phyloP scores from a whole-genome alignment of 2,797 vertebrate species.

The Jordanella pulchra region DNA sequence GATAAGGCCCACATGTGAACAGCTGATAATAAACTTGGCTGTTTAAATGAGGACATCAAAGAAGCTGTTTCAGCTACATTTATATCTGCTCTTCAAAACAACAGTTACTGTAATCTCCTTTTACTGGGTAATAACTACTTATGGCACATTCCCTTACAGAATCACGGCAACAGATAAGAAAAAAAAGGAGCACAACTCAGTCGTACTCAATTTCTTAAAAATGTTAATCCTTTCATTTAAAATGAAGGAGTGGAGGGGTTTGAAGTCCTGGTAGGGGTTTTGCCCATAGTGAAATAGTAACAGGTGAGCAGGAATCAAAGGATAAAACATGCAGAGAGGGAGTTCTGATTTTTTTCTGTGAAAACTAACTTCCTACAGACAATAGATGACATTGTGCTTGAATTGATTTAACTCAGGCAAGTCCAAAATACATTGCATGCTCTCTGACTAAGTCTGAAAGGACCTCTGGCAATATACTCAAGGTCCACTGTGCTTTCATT shows the following conservation, averaged over 20 bases:
- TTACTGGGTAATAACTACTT: constrained; percentile 19
- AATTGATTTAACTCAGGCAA: constrained; percentile 63
- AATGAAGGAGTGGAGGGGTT: constrained; percentile 24
- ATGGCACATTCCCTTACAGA: constrained; percentile 12
- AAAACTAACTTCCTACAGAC: constrained; percentile 48
- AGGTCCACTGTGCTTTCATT: constrained; percentile 66
- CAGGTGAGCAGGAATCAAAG: constrained; percentile 29
- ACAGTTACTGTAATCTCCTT: constrained; percentile 22
- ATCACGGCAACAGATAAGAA: constrained; percentile 18
- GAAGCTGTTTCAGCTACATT: constrained; percentile 15
- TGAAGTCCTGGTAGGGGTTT: constrained; percentile 40
- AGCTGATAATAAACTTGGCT: constrained; percentile 49
- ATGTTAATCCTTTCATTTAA: constrained; percentile 23
- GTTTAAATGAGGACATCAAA: constrained; percentile 30
- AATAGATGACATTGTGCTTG: constrained; percentile 51
- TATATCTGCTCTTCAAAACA: constrained; percentile 28
- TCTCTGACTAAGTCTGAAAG: constrained; percentile 45
- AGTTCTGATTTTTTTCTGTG: constrained; percentile 55
- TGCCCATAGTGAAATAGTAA: constrained; percentile 20
- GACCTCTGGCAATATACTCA: constrained; percentile 61
- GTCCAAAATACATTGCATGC: constrained; percentile 43
- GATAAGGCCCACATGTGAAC: constrained; percentile 55
- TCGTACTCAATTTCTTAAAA: constrained; percentile 6
- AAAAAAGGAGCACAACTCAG: constrained; percentile 14
- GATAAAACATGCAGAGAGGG: constrained; percentile 25